Evolutionary conservation across 2,113 vertebrate genomes (phyloP), one percentile per base, ranked within the genome.

Genomic region (Leptobrachium ailaonicum): DNA sequence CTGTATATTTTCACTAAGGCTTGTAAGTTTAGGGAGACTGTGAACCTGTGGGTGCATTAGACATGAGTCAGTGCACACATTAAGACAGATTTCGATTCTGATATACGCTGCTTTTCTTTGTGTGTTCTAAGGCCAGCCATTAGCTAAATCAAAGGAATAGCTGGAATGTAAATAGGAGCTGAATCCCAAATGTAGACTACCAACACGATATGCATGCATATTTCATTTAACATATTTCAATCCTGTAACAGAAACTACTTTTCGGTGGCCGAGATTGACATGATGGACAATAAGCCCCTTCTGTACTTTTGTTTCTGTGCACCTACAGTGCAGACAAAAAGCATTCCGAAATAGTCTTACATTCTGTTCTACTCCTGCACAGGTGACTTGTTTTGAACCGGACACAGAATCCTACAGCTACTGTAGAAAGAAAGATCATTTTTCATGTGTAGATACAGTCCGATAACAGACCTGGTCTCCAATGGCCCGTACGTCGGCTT

Each of bases 291-390:
- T 75, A 75, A 81, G 71, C 53, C 72, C 79, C 72, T 67, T 74
- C 73, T 81, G 79, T 81, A 41, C 71, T 69, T 81, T 69, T 81
- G 53, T 72, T 78, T 85, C 70, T 82, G n/a, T 42, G 14, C 54
- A 3, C 20, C 78, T 68, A 73, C 71, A 68, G 63, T 80, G 71
- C 70, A 74, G 53, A 64, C 54, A 81, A 68, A 67, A 75, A 68
- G 67, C 64, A 64, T 67, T 80, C 72, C 71, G 80, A 88, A 90
- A 86, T 82, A 74, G 82, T 90, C 75, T 75, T 62, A 74, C 58
- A 68, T 69, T 80, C 62, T 80, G 64, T 76, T 83, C 82, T 80
- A 81, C 71, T 45, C 20, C 64, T 62, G 47, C 44, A 75, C 72
- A 74, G 79, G 44, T 81, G 63, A 81, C 79, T 81, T 75, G 79